Conservation (phyloP, 2,113 vertebrate species). For the Ictalurus furcatus region DNA sequence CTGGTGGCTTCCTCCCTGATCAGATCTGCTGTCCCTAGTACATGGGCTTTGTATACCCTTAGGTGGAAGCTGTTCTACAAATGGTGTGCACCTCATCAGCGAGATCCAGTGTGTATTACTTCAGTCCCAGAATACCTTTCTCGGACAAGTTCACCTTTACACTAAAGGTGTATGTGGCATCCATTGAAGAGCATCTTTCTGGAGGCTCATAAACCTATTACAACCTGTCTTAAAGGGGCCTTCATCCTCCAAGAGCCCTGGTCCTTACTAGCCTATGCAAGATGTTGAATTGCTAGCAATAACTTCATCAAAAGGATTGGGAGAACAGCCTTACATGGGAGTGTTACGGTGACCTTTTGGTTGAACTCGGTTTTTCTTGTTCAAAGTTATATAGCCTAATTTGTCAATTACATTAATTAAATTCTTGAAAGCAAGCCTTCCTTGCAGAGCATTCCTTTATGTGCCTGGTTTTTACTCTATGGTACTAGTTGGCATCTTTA, state of each 20-base stretch:
- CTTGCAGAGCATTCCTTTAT: neutral
- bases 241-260: neutral
- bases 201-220: neutral
- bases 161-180: neutral
- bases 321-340: neutral
- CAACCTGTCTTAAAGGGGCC: neutral
- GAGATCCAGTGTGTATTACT: neutral
- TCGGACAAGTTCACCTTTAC: neutral
- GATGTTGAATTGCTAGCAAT: neutral
- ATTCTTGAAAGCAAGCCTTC: neutral
- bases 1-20: neutral
- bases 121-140: neutral
- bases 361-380: neutral
- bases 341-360: neutral
- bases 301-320: neutral
- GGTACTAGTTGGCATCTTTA: neutral
- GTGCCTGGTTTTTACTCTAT: neutral
- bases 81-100: neutral
- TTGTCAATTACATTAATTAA: neutral
- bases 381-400: neutral
- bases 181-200: neutral
- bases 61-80: neutral
- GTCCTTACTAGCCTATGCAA: neutral
- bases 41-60: neutral
- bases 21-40: constrained; percentile 9